Evolutionary conservation across 2,888 invertebrate species (phyloP).

Genomic region (Antheraea assamensis): DNA sequence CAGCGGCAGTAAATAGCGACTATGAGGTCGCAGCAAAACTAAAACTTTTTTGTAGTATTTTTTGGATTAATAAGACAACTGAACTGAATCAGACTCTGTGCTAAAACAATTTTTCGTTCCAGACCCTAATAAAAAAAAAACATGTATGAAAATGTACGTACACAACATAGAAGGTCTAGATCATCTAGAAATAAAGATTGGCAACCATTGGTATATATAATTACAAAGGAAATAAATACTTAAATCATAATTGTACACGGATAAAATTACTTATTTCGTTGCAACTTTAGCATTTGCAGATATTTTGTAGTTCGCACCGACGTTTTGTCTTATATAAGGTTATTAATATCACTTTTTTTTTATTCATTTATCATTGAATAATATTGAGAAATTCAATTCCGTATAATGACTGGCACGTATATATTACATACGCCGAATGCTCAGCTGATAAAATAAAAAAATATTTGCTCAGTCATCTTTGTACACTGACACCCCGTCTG

Average conservation of each 20-base stretch:
- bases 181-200: neutral
- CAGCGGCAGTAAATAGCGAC: too few relatives aligned
- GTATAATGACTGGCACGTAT: conserved; percentile 9
- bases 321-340: neutral
- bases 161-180: too few relatives aligned
- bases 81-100: too few relatives aligned
- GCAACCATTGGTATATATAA: neutral
- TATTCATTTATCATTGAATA: neutral
- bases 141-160: too few relatives aligned
- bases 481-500: neutral
- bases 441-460: conserved; percentile 22
- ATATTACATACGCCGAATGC: neutral
- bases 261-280: neutral
- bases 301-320: neutral
- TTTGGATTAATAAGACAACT: too few relatives aligned
- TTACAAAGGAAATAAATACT: neutral
- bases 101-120: too few relatives aligned
- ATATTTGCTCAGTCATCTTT: conserved; percentile 14
- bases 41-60: too few relatives aligned
- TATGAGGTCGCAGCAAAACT: too few relatives aligned
- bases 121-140: too few relatives aligned
- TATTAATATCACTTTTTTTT: neutral
- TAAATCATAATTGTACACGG: neutral
- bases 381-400: conserved; percentile 4
- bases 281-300: neutral